phyloP scores from a whole-genome alignment of 2,797 vertebrate genomes.

The Gephyroberyx darwinii region DNA sequence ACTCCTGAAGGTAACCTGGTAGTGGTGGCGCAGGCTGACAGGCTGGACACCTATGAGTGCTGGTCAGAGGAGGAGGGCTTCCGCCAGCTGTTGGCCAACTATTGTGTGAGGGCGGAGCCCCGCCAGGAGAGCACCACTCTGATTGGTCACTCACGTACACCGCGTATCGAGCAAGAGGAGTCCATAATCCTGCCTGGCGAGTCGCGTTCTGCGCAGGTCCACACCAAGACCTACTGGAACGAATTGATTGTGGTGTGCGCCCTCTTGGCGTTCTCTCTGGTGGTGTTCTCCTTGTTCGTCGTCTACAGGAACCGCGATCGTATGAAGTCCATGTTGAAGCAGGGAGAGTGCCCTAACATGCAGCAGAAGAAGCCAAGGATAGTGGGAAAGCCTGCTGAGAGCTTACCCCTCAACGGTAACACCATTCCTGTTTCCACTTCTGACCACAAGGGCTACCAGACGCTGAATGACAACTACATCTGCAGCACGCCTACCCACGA shows the following conservation, averaged over 20 bases:
- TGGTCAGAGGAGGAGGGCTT: conserved; percentile 91
- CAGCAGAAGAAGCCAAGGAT: conserved; percentile 86
- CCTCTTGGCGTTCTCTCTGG: conserved; percentile 79
- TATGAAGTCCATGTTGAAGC: conserved; percentile 91
- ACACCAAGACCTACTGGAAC: conserved; percentile 88
- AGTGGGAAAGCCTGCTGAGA: conserved; percentile 82
- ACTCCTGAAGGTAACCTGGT: conserved; percentile 87
- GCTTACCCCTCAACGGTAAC: conserved; percentile 88
- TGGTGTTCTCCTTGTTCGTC: conserved; percentile 83
- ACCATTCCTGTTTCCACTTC: conserved; percentile 82
- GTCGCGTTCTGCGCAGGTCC: conserved; percentile 70
- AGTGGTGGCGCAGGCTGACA: conserved; percentile 84
- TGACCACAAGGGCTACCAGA: conserved; percentile 97
- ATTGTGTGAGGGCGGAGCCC: conserved; percentile 83
- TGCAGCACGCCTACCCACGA: conserved; percentile 88
- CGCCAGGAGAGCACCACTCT: conserved; percentile 53
- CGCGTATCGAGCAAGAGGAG: conserved; percentile 65
- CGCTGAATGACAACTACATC: conserved; percentile 91
- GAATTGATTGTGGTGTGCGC: conserved; percentile 90
- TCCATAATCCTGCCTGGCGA: conserved; percentile 62
- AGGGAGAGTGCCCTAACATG: conserved; percentile 82
- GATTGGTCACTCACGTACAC: conserved; percentile 71
- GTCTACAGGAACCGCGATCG: conserved; percentile 85
- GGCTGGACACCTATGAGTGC: conserved; percentile 87
- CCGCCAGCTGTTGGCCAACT: conserved; percentile 89